These are phyloP conservation scores for Cherax quadricarinatus DNA, from an alignment of 1,140 invertebrate species.

Conservation along the genomic window DNA sequence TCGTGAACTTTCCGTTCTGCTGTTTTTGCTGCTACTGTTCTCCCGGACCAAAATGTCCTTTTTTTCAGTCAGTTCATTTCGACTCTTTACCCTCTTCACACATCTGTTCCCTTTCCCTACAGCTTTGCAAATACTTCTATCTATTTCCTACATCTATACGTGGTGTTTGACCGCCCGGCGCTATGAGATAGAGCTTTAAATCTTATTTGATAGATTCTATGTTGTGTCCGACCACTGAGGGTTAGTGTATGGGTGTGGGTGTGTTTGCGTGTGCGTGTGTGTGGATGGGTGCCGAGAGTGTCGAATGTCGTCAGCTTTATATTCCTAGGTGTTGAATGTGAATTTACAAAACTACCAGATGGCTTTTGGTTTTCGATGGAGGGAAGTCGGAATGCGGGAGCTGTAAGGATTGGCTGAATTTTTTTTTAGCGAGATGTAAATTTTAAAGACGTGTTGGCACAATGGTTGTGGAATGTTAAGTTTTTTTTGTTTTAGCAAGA, in stretches of 20 bases:
- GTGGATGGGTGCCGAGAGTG: not conserved
- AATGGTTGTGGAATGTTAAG: too few species aligned
- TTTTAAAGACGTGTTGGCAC: too few species aligned
- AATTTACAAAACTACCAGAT: not conserved
- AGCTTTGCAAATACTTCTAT: not conserved
- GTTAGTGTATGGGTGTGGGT: not conserved
- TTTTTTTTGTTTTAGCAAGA: not conserved
- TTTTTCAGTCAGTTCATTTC: too few species aligned
- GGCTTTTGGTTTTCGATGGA: not conserved
- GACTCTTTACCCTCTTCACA: too few species aligned
- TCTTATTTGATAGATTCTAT: conserved; percentile 1
- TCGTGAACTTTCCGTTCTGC: not conserved
- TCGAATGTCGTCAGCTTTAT: conserved; percentile 1
- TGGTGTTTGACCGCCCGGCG: not conserved
- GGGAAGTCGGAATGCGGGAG: not conserved
- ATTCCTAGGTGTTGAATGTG: not conserved
- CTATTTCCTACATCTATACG: not conserved
- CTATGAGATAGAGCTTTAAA: not conserved
- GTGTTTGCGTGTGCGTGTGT: too few species aligned
- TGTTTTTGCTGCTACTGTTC: too few species aligned
- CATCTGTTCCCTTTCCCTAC: too few species aligned
- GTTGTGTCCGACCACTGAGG: not conserved
- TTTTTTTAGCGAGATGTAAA: not conserved
- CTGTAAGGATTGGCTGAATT: not conserved
- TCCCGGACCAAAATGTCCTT: too few species aligned